Base-by-base conservation (phyloP, 1,140 invertebrate species). In the Ostrea edulis region DNA sequence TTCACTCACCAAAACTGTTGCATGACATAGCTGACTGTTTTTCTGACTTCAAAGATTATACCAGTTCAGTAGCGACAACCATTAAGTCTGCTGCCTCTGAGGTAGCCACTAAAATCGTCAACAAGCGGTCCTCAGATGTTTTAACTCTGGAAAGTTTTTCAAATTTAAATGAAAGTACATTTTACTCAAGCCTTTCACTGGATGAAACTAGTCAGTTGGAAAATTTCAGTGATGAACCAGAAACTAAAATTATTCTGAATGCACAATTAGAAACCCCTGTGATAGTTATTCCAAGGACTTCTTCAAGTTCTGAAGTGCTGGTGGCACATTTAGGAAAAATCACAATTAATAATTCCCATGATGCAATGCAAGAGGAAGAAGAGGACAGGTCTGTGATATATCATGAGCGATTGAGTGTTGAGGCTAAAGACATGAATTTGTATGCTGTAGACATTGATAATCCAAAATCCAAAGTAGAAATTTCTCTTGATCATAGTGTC, bases 291-390 rank as follows among this genome's bases (percentile, higher is more conserved):
- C 98, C 98, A 0, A 95, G 97, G 85, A 96, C 96, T 9, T 96
- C 96, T n/a, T 96, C 96, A 51, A 98, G 97, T 95, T 92, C 96
- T 22, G 96, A 98, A 93, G 98, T 99, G 29, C 96, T 99, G 83
- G 97, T 99, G 20, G 97, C 97, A n/a, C 98, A 98, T 95, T 96
- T 99, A 82, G 98, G 98, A 53, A 97, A 97, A 93, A 99, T 99
- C 92, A 96, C 96, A 35, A 95, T 98, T 20, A 95, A 95, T 83
- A 91, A 58, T 82, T 71, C 52, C 7, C 52, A 58, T 51, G 85
- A 77, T 25, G 44, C 89, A 51, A 86, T 88, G 62, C 62, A 62
- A 22, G n/a, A 86, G 81, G 35, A 87, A n/a, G 84, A 85, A 35
- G n/a, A 55, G 77, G 52, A 86, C 35, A 20, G 29, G 68, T 51